phyloP scores from a whole-genome alignment of 2,113 vertebrate genomes.

The Aviceda subcristata region DNA sequence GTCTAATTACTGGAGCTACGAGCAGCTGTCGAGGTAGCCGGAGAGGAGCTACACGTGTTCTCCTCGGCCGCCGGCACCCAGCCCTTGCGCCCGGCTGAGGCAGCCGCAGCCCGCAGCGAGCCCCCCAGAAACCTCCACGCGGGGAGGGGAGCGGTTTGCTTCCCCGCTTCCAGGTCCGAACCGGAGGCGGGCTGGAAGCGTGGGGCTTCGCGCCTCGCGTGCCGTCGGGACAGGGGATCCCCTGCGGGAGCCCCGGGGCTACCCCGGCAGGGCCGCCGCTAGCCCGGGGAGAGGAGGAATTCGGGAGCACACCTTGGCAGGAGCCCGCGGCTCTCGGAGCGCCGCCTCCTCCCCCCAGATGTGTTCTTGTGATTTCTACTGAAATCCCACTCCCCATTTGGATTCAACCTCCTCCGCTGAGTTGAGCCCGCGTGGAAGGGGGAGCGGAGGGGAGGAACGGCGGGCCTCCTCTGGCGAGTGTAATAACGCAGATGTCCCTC shows the following conservation, averaged over 20 bases:
- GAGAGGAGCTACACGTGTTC: conserved; percentile 77
- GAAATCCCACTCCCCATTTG: not conserved
- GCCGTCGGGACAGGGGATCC: not conserved
- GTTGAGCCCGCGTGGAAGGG: not conserved
- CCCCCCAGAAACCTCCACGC: not conserved
- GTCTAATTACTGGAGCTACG: conserved; percentile 93
- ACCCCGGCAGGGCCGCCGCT: not conserved
- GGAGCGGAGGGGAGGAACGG: not conserved
- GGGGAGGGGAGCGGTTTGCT: not conserved
- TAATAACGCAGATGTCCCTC: conserved; percentile 73
- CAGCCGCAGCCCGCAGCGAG: not conserved
- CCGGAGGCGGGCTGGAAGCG: not conserved
- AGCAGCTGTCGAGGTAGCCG: conserved; percentile 94
- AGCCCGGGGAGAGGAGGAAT: not conserved
- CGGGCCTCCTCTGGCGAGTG: conserved; percentile 33
- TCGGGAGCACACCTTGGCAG: not conserved
- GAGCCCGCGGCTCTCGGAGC: not conserved
- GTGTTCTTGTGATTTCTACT: not conserved
- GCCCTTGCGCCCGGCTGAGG: not conserved
- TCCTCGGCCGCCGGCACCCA: not conserved
- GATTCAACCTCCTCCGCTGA: not conserved
- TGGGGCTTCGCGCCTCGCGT: not conserved
- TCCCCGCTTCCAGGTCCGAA: not conserved
- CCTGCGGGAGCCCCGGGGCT: not conserved
- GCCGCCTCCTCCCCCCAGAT: not conserved